Evolutionary conservation across 1,140 invertebrate species (phyloP), one percentile per base, ranked within the genome.

Genomic region (Nebria ingens): DNA sequence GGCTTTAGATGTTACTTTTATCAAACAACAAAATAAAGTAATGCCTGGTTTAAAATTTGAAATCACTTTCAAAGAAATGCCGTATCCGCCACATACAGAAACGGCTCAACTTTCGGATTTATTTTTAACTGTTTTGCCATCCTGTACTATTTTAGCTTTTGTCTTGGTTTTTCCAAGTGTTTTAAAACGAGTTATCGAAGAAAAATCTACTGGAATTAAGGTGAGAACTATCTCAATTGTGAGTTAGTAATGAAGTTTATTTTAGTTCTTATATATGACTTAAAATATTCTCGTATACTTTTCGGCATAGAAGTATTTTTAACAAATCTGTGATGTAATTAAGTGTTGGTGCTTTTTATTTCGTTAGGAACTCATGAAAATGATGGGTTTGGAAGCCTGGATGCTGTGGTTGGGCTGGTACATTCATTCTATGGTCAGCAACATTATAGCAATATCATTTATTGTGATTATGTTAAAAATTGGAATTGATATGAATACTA

Each of bases 321-420:
- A n/a, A n/a, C n/a, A n/a, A n/a, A n/a, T n/a, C n/a, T n/a, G n/a
- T n/a, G n/a, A n/a, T n/a, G n/a, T n/a, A n/a, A n/a, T n/a, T n/a
- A n/a, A n/a, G n/a, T n/a, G n/a, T n/a, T n/a, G n/a, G n/a, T n/a
- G n/a, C n/a, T n/a, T n/a, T n/a, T n/a, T n/a, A n/a, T n/a, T n/a
- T n/a, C n/a, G n/a, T 21, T 59, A 84, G 81, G 84, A 85, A 70
- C 74, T 82, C 9, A 82, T 84, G 81, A 84, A 82, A 70, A 82
- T 85, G 71, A 82, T 83, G 75, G 84, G 84, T 9, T 61, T 85
- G 42, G 73, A 74, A 55, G 75, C 74, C 50, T 84, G 77, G 75
- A 67, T 84, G 53, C 73, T 84, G 56, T 85, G 82, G 81, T 45
- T 74, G 2, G 78, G 80, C 13, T 84, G 83, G 80, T 82, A 83